Evolutionary conservation across 2,888 invertebrate species (phyloP).

Genomic region (Troides helena): DNA sequence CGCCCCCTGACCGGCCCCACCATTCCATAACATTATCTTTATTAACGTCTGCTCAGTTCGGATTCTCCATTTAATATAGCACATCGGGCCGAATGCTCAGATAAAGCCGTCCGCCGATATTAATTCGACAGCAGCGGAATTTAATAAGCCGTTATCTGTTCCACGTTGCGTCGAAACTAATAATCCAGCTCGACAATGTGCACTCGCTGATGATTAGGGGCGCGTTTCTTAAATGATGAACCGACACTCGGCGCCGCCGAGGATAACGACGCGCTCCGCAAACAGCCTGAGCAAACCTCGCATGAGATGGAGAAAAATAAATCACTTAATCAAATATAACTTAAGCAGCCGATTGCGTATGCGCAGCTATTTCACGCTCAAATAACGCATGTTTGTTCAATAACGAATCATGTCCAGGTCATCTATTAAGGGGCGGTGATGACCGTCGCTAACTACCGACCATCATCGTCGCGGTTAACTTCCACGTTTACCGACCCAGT

Average conservation of each 20-base stretch:
- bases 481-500: neutral
- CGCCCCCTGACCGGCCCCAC: constrained; percentile 49
- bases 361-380: constrained; percentile 26
- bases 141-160: constrained; percentile 71
- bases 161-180: constrained; percentile 59
- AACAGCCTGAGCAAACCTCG: constrained; percentile 21
- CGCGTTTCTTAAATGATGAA: constrained; percentile 35
- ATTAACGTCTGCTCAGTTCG: constrained; percentile 59
- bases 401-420: constrained; percentile 33
- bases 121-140: constrained; percentile 60
- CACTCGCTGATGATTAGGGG: constrained; percentile 47
- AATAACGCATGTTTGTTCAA: constrained; percentile 33
- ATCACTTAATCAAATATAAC: constrained; percentile 13
- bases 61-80: constrained; percentile 64
- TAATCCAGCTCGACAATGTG: constrained; percentile 55
- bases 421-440: constrained; percentile 32
- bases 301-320: neutral
- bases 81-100: constrained; percentile 54
- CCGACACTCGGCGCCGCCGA: neutral
- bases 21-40: constrained; percentile 62
- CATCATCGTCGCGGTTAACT: constrained; percentile 8
- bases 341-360: constrained; percentile 2
- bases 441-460: neutral
- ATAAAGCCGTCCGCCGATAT: constrained; percentile 59
- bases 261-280: constrained; percentile 13